Conservation (phyloP, 2,797 vertebrate species). For the Pristis pectinata region DNA sequence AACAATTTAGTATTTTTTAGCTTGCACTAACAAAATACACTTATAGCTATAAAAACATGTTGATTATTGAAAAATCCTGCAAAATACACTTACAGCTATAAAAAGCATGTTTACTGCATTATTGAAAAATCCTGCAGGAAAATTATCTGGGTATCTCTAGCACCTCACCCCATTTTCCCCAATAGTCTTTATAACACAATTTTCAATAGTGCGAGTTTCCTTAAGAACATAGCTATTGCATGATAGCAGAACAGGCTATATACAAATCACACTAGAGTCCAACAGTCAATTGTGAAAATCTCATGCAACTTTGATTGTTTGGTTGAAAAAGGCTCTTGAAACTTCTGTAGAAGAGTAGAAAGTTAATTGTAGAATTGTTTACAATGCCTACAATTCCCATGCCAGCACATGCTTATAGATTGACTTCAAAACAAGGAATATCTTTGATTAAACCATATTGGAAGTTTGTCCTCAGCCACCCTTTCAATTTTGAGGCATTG, state of each 20-base stretch:
- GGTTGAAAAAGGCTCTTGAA: neutral
- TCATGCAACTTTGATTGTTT: neutral
- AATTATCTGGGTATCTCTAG: too few species aligned
- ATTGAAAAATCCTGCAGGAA: too few species aligned
- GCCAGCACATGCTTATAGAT: neutral
- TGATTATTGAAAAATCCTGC: too few species aligned
- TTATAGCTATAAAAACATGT: too few species aligned
- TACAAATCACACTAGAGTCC: neutral
- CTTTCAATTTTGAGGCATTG: neutral
- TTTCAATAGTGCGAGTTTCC: too few species aligned
- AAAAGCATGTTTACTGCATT: too few species aligned
- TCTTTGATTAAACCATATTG: neutral
- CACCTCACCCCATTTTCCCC: too few species aligned
- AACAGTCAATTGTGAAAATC: neutral
- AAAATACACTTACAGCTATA: too few species aligned
- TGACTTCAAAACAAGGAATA: neutral
- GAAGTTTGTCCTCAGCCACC: neutral
- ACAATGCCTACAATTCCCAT: neutral
- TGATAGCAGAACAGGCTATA: neutral
- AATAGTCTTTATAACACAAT: too few species aligned
- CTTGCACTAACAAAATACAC: too few species aligned
- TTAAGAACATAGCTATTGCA: too few species aligned
- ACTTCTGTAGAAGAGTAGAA: neutral
- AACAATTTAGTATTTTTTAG: too few species aligned
- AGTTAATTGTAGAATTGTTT: neutral